Conservation (phyloP, 2,797 vertebrate genomes). For the Tapirus indicus region DNA sequence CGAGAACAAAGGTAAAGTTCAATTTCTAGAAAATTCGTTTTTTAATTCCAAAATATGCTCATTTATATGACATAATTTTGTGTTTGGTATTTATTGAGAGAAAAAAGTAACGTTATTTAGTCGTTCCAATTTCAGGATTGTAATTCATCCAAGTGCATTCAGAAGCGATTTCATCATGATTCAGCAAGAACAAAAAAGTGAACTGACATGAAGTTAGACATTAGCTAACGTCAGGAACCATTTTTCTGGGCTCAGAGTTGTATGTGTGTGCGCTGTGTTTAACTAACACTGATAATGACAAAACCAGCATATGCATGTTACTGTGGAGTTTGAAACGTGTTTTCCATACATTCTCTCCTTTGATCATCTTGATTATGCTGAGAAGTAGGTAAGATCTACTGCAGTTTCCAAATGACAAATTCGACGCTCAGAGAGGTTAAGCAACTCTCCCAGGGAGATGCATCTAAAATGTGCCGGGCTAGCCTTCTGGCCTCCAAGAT, state of each 20-base stretch:
- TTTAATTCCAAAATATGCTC: neutral
- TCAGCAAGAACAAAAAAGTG: neutral
- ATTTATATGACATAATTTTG: neutral
- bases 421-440: too few relatives aligned
- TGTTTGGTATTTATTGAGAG: neutral
- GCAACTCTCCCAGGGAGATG: neutral
- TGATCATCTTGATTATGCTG: fast-evolving
- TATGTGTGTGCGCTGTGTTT: fast-evolving
- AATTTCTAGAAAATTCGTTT: neutral
- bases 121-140: neutral
- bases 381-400: fast-evolving
- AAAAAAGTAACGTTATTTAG: neutral
- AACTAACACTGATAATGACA: fast-evolving
- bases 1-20: neutral
- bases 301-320: fast-evolving
- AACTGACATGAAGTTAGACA: neutral
- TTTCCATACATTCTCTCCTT: neutral
- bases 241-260: neutral
- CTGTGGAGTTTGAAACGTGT: neutral
- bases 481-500: neutral
- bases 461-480: neutral
- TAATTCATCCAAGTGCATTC: neutral
- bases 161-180: neutral
- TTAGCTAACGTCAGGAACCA: neutral
- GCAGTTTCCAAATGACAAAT: fast-evolving